phyloP scores from a whole-genome alignment of 2,113 vertebrate genomes.

The Poicephalus meyeri region DNA sequence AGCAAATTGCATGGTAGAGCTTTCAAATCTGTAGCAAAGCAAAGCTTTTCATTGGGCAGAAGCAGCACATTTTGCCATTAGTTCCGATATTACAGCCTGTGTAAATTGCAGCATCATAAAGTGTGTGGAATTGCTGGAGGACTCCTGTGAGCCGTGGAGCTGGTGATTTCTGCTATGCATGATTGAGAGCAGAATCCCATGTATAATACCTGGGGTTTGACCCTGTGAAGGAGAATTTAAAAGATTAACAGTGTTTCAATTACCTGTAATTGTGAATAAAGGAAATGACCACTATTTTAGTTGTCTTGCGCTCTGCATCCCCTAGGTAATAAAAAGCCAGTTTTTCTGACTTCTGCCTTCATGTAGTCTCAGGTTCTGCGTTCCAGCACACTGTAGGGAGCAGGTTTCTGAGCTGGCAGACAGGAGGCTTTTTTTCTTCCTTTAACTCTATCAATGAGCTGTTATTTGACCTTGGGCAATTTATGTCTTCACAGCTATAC shows the following conservation, averaged over 20 bases:
- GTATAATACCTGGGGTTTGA: background rate
- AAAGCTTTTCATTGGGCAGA: background rate
- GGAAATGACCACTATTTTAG: background rate
- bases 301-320: background rate
- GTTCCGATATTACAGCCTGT: background rate
- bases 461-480: background rate
- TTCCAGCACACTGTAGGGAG: background rate
- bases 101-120: conserved; percentile 36
- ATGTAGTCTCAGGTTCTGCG: background rate
- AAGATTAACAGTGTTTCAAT: conserved; percentile 3
- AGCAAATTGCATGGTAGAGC: background rate
- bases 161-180: background rate
- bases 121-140: background rate
- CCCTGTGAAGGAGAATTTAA: background rate
- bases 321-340: background rate
- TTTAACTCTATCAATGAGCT: background rate
- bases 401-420: background rate
- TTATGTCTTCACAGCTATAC: background rate
- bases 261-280: background rate
- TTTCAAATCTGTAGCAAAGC: background rate
- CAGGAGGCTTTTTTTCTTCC: background rate
- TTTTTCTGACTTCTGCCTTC: background rate
- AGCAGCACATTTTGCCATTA: conserved; percentile 13
- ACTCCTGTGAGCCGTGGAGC: background rate
- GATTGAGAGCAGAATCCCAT: background rate